A percentile compares a stretch with the other conserved stretches of the same genome.
phyloP scores from a whole-genome alignment of 1,140 invertebrate genomes.

The Portunus trituberculatus region DNA sequence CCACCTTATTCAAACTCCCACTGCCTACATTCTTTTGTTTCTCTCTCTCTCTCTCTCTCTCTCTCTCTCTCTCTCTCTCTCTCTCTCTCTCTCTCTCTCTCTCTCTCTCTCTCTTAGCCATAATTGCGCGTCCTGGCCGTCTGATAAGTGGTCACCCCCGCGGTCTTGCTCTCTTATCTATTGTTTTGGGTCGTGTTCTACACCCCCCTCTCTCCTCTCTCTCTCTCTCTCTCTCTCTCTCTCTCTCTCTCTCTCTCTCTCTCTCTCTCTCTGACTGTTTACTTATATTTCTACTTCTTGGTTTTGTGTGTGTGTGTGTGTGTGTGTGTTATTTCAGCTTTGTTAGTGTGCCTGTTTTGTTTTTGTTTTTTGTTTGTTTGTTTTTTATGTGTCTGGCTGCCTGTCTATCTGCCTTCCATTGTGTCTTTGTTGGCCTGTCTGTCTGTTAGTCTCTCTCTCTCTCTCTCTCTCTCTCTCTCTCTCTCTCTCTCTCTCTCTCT shows the following conservation, averaged over 20 bases:
- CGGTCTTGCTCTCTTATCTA: not conserved
- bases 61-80: not conserved
- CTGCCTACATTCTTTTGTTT: no score
- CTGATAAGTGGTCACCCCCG: no score
- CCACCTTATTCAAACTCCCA: no score
- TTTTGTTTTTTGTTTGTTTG: not conserved
- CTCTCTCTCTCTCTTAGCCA: not conserved
- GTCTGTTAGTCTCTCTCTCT: not conserved
- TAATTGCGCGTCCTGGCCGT: no score
- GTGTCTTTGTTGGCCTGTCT: not conserved
- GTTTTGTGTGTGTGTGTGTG: not conserved
- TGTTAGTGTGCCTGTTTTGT: slow-evolving; percentile 50
- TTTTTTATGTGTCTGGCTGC: not conserved
- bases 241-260: no score
- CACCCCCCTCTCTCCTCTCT: no score
- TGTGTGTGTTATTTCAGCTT: slow-evolving; percentile 35
- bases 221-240: no score
- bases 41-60: not conserved
- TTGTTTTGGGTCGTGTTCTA: not conserved
- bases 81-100: not conserved
- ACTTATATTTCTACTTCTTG: no score
- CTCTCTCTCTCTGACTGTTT: no score
- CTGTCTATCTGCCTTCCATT: not conserved
- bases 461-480: not conserved
- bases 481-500: slow-evolving; percentile 20